Percentiles rank a stretch among this genome's conserved stretches.
phyloP scores from a whole-genome alignment of 2,888 invertebrate genomes.

The Pandemis corylana region DNA sequence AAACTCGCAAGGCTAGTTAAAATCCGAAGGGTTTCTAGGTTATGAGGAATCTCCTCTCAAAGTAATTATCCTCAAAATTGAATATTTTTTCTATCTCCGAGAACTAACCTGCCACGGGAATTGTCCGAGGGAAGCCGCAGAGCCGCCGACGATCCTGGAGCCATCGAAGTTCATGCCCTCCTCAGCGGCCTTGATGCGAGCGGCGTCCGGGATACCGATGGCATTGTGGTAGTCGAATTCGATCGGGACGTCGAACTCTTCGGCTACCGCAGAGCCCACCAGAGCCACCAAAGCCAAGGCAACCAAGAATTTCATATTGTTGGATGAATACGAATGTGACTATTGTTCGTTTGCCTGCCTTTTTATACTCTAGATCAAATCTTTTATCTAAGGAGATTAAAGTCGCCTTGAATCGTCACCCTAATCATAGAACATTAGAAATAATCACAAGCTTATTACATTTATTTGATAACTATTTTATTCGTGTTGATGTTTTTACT shows the following conservation, averaged over 20 bases:
- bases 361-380: constrained; percentile 5
- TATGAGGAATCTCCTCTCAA: no score
- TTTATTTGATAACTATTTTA: background rate
- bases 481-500: background rate
- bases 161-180: constrained; percentile 52
- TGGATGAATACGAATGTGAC: background rate
- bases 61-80: background rate
- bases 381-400: constrained; percentile 2
- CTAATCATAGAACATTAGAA: background rate
- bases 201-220: constrained; percentile 52
- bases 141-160: constrained; percentile 53
- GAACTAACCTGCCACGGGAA: constrained; percentile 49
- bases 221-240: constrained; percentile 51
- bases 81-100: background rate
- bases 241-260: constrained; percentile 46
- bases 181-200: constrained; percentile 51
- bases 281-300: constrained; percentile 34
- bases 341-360: no score
- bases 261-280: constrained; percentile 34
- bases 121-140: constrained; percentile 46
- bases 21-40: no score
- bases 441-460: background rate
- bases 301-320: constrained; percentile 35
- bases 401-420: background rate
- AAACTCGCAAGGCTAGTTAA: no score